Conservation (phyloP, 2,113 vertebrate genomes). For the Alaudala cheleensis region DNA sequence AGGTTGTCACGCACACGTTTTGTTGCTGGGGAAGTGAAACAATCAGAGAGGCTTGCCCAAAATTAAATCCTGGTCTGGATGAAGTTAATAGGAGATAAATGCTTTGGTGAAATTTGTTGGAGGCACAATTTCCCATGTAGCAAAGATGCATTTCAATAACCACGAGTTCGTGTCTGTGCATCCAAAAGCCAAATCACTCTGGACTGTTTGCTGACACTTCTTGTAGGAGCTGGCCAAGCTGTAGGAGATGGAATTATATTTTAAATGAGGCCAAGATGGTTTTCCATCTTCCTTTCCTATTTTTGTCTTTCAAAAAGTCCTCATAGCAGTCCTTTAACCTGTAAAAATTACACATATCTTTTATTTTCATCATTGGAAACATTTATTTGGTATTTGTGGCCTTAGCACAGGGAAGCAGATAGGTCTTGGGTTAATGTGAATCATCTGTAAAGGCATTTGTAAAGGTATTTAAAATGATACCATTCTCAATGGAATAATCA, state of each 20-base stretch:
- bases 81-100: background rate
- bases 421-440: background rate
- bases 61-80: background rate
- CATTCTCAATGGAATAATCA: slow-evolving; percentile 26
- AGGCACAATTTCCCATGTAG: background rate
- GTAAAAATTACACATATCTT: background rate
- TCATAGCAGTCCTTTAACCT: background rate
- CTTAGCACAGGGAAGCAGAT: background rate
- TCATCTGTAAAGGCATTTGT: background rate
- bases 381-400: background rate
- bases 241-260: background rate
- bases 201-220: background rate
- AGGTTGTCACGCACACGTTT: background rate
- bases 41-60: background rate
- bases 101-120: background rate
- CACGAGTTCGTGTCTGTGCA: background rate
- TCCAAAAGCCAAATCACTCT: background rate
- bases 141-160: background rate
- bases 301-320: background rate
- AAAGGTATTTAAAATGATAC: background rate
- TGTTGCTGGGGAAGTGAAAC: background rate
- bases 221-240: background rate
- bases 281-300: background rate
- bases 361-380: background rate
- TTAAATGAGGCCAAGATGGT: slow-evolving; percentile 1